phyloP scores from a whole-genome alignment of 2,797 vertebrate genomes.

The Scolopax rusticola region DNA sequence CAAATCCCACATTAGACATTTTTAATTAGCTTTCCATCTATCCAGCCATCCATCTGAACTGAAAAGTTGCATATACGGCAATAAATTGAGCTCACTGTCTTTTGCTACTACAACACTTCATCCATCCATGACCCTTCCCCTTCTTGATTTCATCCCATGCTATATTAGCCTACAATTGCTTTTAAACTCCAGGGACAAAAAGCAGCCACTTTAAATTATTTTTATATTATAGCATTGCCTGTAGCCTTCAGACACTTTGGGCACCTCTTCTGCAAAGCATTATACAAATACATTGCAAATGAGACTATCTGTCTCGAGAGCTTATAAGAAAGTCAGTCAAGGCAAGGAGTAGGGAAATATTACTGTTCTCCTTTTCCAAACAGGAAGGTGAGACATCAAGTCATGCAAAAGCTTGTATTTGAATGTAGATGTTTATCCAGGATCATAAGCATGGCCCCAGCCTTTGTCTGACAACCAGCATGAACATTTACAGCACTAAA shows the following conservation, averaged over 20 bases:
- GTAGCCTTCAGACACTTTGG: not conserved
- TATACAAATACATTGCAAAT: not conserved
- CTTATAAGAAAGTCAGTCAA: not conserved
- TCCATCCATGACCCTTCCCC: not conserved
- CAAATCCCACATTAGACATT: not conserved
- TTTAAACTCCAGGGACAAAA: slow-evolving; percentile 4
- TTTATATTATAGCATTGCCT: not conserved
- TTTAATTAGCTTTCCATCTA: not conserved
- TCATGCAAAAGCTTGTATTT: not conserved
- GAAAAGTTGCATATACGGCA: not conserved
- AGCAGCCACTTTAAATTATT: not conserved
- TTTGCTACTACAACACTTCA: not conserved
- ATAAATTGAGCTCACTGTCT: not conserved
- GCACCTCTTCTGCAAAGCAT: not conserved
- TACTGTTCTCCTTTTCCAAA: not conserved
- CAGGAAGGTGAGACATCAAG: not conserved
- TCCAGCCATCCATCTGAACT: not conserved
- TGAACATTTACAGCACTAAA: not conserved
- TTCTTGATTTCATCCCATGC: not conserved
- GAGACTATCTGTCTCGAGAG: not conserved
- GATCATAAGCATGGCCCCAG: not conserved
- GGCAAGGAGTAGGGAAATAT: not conserved
- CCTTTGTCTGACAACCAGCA: not conserved
- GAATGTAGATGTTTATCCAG: not conserved
- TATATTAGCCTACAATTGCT: not conserved